phyloP scores from a whole-genome alignment of 2,113 vertebrate species.

The Passer montanus region DNA sequence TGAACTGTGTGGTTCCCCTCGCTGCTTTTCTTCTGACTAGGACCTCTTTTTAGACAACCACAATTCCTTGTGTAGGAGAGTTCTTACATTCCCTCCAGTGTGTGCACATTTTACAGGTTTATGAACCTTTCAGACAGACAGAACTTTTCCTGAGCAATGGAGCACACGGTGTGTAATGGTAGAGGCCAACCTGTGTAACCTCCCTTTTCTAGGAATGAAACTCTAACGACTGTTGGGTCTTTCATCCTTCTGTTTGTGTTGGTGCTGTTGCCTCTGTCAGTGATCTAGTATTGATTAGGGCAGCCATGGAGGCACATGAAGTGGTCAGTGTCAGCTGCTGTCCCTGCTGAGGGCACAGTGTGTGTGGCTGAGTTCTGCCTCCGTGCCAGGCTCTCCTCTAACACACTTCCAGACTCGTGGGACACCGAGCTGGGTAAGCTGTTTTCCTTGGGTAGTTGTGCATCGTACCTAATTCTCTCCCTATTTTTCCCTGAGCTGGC shows the following conservation, averaged over 20 bases:
- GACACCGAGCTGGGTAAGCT: background rate
- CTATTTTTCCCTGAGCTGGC: background rate
- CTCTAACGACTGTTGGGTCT: background rate
- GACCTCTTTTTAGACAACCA: background rate
- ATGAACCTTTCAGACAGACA: background rate
- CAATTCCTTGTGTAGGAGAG: background rate
- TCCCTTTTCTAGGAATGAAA: background rate
- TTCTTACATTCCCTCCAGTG: background rate
- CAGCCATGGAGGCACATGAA: fast-evolving
- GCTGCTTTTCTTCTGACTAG: background rate
- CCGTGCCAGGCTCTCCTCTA: fast-evolving
- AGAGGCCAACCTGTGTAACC: background rate
- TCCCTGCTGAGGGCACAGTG: background rate
- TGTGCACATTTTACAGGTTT: background rate
- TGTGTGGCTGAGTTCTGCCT: background rate
- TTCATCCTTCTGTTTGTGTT: background rate
- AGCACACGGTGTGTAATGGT: fast-evolving
- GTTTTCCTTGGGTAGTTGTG: background rate
- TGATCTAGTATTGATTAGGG: background rate
- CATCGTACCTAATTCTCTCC: background rate
- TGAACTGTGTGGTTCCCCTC: background rate
- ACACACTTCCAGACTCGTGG: fast-evolving
- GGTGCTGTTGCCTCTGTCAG: background rate
- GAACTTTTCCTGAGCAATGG: background rate
- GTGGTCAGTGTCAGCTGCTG: background rate